These are phyloP conservation scores for Glossophaga mutica DNA, from an alignment of 2,797 vertebrate species.

Conservation along the genomic window DNA sequence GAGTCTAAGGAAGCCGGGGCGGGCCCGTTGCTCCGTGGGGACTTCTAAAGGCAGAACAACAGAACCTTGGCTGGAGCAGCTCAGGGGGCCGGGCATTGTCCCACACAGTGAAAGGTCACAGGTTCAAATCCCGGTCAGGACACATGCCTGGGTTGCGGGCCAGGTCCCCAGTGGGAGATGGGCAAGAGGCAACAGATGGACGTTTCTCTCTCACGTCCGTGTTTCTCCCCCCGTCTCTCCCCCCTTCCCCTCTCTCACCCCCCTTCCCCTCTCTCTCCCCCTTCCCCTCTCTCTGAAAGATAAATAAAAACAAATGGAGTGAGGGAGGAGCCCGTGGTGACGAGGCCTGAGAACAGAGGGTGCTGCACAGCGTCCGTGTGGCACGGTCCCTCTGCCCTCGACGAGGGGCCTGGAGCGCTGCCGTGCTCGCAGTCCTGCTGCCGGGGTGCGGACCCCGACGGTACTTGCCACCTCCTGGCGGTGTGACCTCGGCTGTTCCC, in stretches of 20 bases:
- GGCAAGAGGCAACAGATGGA: background rate
- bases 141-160: no score
- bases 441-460: background rate
- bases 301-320: no score
- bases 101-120: background rate
- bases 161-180: no score
- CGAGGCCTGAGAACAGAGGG: background rate
- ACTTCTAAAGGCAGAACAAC: no score
- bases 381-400: rapidly evolving
- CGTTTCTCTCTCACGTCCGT: background rate
- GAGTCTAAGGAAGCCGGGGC: background rate
- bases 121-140: background rate
- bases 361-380: rapidly evolving
- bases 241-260: background rate
- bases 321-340: rapidly evolving
- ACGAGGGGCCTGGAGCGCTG: rapidly evolving
- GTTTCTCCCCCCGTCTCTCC: background rate
- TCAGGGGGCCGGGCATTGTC: no score
- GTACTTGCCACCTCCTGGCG: background rate
- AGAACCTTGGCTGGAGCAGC: background rate
- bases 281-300: background rate
- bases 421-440: rapidly evolving
- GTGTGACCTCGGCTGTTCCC: rapidly evolving
- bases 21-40: rapidly evolving
- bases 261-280: background rate